Base-by-base conservation (phyloP, 2,888 invertebrate species). In the Scaptomyza polygonia region DNA sequence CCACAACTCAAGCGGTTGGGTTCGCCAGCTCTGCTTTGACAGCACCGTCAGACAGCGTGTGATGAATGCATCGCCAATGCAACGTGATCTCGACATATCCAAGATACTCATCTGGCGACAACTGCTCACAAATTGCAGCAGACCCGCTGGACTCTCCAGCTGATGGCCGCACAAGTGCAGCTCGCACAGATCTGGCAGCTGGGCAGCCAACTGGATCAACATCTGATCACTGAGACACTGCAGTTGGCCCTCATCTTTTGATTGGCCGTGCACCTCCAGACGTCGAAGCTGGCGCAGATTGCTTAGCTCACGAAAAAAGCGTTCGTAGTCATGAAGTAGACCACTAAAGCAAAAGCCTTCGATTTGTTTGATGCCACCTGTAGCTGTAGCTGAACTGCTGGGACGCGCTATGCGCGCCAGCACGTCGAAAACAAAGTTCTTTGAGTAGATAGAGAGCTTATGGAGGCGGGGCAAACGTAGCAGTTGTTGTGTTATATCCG, bases 351-450 rank as follows among this genome's bases (percentile, higher is more conserved):
- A 79, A 16, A 88, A 88, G 0, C 83, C 88, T 25, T 79, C 83
- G n/a, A 88, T 88, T 14, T 66, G 70, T 39, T 76, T 72, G 32
- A 25, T 44, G 5, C 66, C 55, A 5, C 47, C 61, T 7, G 14
- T 34, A 5, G 44, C 34, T 2, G 63, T 14, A 3, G 21, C 40
- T 1, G 52, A 18, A 18, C 54, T 56, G 30, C 29, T 67, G 4
- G 79, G 85, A 21, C 83, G 72, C 12, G 81, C 77, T 48, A 89
- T 79, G 32, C 88, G 85, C 32, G 81, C 74, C 45, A 88, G 54
- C 9, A 89, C 77, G 67, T 88, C 88, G n/a, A 89, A 88, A 1
- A 88, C 87, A 61, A 89, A 88, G 58, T 88, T 89, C 40, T 75
- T 88, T 6, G 89, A 86, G 62, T 79, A 85, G 11, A 89, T 85